A percentile compares a stretch with the other conserved stretches of the same genome.
phyloP scores from a whole-genome alignment of 2,113 vertebrate genomes.

The Cairina moschata region DNA sequence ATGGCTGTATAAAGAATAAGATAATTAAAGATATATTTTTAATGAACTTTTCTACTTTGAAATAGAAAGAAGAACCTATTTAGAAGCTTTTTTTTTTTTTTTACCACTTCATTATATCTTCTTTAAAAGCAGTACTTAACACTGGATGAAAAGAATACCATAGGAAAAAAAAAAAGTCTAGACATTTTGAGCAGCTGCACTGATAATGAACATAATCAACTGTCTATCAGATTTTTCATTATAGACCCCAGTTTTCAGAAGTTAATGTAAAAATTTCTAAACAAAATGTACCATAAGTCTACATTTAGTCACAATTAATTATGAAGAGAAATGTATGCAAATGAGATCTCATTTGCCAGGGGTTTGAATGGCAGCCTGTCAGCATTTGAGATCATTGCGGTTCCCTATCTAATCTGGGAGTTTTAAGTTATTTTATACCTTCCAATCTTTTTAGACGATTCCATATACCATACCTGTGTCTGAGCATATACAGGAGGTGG shows the following conservation, averaged over 20 bases:
- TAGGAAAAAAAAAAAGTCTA: background rate
- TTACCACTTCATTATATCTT: slow-evolving; percentile 6
- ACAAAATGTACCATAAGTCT: slow-evolving; percentile 55
- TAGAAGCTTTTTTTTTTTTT: background rate
- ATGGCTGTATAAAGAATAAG: background rate
- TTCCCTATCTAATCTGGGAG: background rate
- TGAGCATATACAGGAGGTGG: background rate
- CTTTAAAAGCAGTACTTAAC: slow-evolving; percentile 43
- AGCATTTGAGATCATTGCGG: background rate
- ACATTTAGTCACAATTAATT: slow-evolving; percentile 66
- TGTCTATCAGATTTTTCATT: slow-evolving; percentile 42
- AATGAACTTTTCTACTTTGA: background rate
- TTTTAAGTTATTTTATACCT: background rate
- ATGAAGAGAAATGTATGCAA: slow-evolving; percentile 38
- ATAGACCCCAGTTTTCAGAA: slow-evolving; percentile 39
- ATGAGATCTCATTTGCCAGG: slow-evolving; percentile 17
- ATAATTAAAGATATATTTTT: background rate
- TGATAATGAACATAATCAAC: slow-evolving; percentile 41
- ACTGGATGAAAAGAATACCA: slow-evolving; percentile 8
- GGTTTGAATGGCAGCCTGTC: slow-evolving; percentile 42
- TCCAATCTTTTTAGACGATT: background rate
- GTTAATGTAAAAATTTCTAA: slow-evolving; percentile 57
- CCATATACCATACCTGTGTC: background rate
- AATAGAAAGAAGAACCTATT: slow-evolving; percentile 1
- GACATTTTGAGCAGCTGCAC: slow-evolving; percentile 39